Conservation (phyloP, 2,797 vertebrate species). For the Sebastes umbrosus region DNA sequence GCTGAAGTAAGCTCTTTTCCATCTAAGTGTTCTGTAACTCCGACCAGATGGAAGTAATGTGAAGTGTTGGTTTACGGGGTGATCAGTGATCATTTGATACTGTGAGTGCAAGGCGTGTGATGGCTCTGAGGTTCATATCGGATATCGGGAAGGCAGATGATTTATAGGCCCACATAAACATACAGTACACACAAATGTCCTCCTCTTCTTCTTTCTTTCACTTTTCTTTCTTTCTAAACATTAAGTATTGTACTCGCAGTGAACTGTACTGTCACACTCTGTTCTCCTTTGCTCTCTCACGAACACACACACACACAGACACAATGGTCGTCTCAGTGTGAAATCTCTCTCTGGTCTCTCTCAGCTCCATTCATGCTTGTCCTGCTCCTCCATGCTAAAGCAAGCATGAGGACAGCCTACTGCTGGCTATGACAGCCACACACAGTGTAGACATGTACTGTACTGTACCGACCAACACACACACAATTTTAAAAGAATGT, state of each 20-base stretch:
- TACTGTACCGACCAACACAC: slow-evolving; percentile 15
- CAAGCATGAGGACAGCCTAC: slow-evolving; percentile 66
- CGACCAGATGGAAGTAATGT: neutral
- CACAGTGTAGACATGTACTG: neutral
- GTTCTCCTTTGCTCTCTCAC: neutral
- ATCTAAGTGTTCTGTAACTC: neutral
- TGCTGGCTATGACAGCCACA: slow-evolving; percentile 57
- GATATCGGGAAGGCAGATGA: neutral
- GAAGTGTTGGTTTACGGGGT: neutral
- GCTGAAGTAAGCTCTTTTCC: neutral
- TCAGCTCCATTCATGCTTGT: slow-evolving; percentile 61
- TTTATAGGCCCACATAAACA: neutral
- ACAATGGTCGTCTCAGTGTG: slow-evolving; percentile 45
- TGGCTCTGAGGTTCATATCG: neutral
- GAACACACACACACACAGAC: neutral
- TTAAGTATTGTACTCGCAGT: neutral
- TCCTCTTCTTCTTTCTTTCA: neutral
- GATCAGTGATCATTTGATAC: neutral
- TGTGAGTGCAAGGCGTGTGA: neutral
- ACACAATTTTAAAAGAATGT: neutral
- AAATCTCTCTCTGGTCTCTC: slow-evolving; percentile 67
- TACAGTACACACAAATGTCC: neutral
- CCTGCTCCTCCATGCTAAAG: slow-evolving; percentile 72
- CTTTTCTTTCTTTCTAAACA: slow-evolving; percentile 4
- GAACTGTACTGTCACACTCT: slow-evolving; percentile 16